These are phyloP conservation scores for Gobius niger DNA, from an alignment of 2,113 vertebrate genomes.

Conservation along the genomic window DNA sequence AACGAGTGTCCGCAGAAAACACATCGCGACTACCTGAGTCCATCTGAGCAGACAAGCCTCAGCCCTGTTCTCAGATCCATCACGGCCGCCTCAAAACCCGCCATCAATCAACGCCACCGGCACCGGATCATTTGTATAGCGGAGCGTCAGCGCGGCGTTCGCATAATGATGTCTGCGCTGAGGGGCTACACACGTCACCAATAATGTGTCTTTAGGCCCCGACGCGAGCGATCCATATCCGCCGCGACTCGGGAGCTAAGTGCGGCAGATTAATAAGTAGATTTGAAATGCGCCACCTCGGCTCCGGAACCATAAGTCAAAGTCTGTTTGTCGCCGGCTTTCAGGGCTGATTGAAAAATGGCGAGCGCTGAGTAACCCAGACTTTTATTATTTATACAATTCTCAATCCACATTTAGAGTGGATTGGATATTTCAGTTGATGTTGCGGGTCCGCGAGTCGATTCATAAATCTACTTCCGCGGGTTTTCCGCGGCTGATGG, in stretches of 20 bases:
- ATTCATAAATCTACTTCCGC: too few relatives aligned
- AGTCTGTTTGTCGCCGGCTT: conserved; percentile 71
- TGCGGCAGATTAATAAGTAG: conserved; percentile 73
- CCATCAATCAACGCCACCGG: conserved; percentile 67
- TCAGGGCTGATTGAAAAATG: conserved; percentile 69
- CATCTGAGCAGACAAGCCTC: conserved; percentile 51
- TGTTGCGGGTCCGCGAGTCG: neutral
- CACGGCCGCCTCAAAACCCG: conserved; percentile 54
- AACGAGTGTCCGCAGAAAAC: conserved; percentile 21
- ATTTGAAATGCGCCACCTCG: conserved; percentile 71
- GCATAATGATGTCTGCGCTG: conserved; percentile 70
- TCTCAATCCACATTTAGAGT: neutral
- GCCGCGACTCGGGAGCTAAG: conserved; percentile 66
- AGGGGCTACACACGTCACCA: conserved; percentile 65
- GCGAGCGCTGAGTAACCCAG: conserved; percentile 51
- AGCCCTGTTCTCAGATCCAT: conserved; percentile 52
- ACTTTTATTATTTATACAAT: conserved; percentile 10
- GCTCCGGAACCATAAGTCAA: conserved; percentile 71
- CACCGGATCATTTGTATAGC: conserved; percentile 69
- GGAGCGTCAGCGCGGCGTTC: conserved; percentile 68
- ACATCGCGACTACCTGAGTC: conserved; percentile 32
- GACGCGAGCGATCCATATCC: conserved; percentile 60
- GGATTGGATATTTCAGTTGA: conserved; percentile 6
- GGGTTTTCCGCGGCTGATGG: too few relatives aligned
- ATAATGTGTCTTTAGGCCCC: conserved; percentile 69